Evolutionary conservation across 2,113 vertebrate genomes (phyloP).

Genomic region (Upupa epops): DNA sequence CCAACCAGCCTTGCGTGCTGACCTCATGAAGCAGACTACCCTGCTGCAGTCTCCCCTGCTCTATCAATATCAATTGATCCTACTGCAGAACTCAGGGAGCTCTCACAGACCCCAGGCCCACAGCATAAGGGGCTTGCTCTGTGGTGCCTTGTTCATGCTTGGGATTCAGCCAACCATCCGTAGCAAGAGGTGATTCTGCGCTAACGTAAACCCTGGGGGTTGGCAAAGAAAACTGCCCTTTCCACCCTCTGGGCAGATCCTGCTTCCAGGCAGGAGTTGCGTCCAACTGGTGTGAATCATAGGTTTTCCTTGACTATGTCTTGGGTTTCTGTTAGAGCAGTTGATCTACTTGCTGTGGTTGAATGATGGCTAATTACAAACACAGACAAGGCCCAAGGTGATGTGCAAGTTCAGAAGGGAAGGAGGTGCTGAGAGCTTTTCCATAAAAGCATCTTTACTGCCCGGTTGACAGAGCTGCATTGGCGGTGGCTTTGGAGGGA

Average conservation of each 20-base stretch:
- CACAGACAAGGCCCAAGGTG: conserved; percentile 12
- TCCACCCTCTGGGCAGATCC: not conserved
- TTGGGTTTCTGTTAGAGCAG: conserved; percentile 31
- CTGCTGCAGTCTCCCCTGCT: conserved; percentile 7
- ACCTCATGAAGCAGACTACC: conserved; percentile 7
- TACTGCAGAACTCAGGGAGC: conserved; percentile 44
- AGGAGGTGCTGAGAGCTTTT: conserved; percentile 7
- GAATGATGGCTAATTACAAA: conserved; percentile 14
- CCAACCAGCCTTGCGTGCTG: conserved; percentile 16
- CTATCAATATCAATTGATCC: conserved; percentile 1
- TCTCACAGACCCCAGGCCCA: conserved; percentile 61
- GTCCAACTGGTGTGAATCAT: not conserved
- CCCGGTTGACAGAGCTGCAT: conserved; percentile 37
- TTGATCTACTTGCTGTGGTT: conserved; percentile 31
- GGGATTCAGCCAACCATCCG: conserved; percentile 33
- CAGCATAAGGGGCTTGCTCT: conserved; percentile 40
- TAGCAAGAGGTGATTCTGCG: conserved; percentile 34
- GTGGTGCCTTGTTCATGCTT: conserved; percentile 5
- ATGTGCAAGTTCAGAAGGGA: conserved; percentile 20
- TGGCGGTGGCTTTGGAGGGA: conserved; percentile 53
- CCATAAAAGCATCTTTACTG: conserved; percentile 15
- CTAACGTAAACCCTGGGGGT: not conserved
- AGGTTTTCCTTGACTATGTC: not conserved
- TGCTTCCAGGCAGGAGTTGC: not conserved
- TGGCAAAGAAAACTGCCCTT: conserved; percentile 32